These are phyloP conservation scores for Crypturellus undulatus DNA, from an alignment of 2,113 vertebrate genomes.

Conservation along the genomic window DNA sequence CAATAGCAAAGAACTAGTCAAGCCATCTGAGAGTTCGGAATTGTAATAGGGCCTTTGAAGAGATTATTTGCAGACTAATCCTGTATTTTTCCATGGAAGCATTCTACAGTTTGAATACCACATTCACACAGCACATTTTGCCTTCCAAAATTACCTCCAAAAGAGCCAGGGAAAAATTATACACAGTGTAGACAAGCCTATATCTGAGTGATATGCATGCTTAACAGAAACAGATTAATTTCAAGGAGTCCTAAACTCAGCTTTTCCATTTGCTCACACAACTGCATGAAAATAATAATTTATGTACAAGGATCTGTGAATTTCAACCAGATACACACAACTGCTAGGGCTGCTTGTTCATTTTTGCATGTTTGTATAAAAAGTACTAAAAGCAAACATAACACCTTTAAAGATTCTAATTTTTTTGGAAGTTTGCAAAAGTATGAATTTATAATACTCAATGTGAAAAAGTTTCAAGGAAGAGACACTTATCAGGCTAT, in stretches of 20 bases:
- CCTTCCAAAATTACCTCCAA: constrained; percentile 46
- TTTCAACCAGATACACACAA: neutral
- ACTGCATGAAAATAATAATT: constrained; percentile 9
- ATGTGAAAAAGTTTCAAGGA: neutral
- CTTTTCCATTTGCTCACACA: neutral
- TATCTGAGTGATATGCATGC: neutral
- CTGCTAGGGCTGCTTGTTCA: neutral
- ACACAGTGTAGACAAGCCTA: neutral
- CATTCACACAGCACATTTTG: neutral
- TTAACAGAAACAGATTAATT: constrained; percentile 43
- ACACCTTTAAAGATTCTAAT: neutral
- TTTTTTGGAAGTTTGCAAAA: neutral
- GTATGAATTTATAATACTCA: neutral
- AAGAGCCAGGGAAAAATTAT: constrained; percentile 39
- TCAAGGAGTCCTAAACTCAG: constrained; percentile 37
- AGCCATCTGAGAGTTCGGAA: constrained; percentile 47
- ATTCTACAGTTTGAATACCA: constrained; percentile 40
- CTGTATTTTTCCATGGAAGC: constrained; percentile 33
- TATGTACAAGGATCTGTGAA: neutral
- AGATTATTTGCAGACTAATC: constrained; percentile 59
- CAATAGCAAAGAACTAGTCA: constrained; percentile 1
- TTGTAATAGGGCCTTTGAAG: constrained; percentile 40
- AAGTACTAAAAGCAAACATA: neutral
- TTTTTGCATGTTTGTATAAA: neutral
- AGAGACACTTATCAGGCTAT: neutral